phyloP scores from a whole-genome alignment of 2,888 invertebrate genomes.

The Hypomecis atomaria region DNA sequence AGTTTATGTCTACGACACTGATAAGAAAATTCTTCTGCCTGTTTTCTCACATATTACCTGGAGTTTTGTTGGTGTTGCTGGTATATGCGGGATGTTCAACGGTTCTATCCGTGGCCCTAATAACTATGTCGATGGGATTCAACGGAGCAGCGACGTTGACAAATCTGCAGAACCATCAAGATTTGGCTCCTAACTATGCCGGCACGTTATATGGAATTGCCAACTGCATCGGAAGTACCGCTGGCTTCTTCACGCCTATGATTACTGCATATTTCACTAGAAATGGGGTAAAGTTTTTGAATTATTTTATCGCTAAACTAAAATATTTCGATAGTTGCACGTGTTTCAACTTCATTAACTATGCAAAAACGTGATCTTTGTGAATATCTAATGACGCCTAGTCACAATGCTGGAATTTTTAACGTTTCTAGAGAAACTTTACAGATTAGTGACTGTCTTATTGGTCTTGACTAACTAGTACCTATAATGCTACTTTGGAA shows the following conservation, averaged over 20 bases:
- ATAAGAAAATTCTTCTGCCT: slow-evolving; percentile 87
- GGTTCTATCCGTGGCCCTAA: slow-evolving; percentile 85
- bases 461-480: no score
- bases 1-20: slow-evolving; percentile 70
- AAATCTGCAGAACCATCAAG: slow-evolving; percentile 88
- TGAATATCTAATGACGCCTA: background rate
- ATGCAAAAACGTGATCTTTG: slow-evolving; percentile 3
- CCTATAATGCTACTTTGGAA: no score
- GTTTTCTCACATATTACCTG: slow-evolving; percentile 85
- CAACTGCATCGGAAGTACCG: slow-evolving; percentile 88
- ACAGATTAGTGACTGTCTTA: no score
- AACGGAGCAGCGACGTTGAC: slow-evolving; percentile 86
- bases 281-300: slow-evolving; percentile 69
- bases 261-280: slow-evolving; percentile 88
- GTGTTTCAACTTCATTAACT: background rate
- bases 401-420: background rate
- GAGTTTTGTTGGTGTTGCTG: slow-evolving; percentile 78
- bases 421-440: no score
- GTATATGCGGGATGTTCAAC: slow-evolving; percentile 87
- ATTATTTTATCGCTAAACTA: background rate
- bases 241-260: slow-evolving; percentile 90
- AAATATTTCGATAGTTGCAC: background rate
- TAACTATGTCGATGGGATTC: slow-evolving; percentile 88
- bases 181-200: slow-evolving; percentile 91
- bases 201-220: slow-evolving; percentile 92